Conservation (phyloP, 2,113 vertebrate genomes). For the Gavia stellata region DNA sequence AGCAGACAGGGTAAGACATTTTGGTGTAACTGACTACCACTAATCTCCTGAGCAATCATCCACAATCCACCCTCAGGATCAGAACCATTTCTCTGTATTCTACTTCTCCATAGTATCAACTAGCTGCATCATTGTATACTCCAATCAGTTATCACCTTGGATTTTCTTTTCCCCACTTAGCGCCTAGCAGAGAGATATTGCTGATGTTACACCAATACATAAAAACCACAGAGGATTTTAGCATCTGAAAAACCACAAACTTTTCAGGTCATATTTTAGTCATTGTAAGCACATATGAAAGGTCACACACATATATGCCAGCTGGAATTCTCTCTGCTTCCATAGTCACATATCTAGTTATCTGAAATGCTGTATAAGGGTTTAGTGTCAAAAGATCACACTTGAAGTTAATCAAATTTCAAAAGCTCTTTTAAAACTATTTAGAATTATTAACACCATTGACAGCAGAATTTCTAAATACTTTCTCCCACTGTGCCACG, state of each 20-base stretch:
- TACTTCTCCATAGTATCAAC: neutral
- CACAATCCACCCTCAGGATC: neutral
- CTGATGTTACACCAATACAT: accelerated
- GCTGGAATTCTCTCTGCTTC: neutral
- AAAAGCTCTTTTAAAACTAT: neutral
- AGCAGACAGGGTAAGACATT: neutral
- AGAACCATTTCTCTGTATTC: neutral
- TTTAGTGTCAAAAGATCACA: neutral
- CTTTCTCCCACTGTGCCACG: neutral
- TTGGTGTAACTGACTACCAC: neutral
- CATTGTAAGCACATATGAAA: neutral
- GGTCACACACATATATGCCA: neutral
- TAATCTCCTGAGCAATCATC: neutral
- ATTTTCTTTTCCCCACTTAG: neutral
- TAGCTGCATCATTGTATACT: neutral
- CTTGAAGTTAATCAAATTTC: neutral
- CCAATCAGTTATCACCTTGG: neutral
- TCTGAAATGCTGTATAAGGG: neutral
- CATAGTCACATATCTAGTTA: neutral
- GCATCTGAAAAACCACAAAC: neutral
- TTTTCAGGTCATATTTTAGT: neutral
- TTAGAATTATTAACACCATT: neutral
- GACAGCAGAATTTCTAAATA: neutral
- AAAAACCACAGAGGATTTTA: neutral
- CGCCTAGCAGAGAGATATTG: neutral